phyloP scores from a whole-genome alignment of 2,888 invertebrate species.

The Agrypnus murinus region DNA sequence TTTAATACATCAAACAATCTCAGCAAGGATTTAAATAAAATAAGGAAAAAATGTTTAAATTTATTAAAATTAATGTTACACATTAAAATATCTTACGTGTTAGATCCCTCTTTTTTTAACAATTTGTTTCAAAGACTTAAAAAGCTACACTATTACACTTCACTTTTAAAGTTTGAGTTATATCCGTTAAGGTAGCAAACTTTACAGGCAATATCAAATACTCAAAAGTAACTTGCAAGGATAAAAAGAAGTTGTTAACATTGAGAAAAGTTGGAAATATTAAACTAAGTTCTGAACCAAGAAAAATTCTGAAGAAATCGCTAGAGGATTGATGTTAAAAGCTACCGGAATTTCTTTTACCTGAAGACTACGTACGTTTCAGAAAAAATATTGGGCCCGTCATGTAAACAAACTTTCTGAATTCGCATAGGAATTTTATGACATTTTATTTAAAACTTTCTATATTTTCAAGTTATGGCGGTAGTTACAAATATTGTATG shows the following conservation, averaged over 20 bases:
- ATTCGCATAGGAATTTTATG: constrained; percentile 26
- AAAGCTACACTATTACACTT: too few species aligned
- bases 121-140: too few species aligned
- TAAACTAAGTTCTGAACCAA: constrained; percentile 19
- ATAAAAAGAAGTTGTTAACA: background rate
- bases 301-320: constrained; percentile 14
- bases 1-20: too few species aligned
- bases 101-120: too few species aligned
- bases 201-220: background rate
- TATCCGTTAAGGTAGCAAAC: too few species aligned
- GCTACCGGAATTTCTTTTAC: constrained; percentile 17
- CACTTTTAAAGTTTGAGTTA: too few species aligned
- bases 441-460: constrained; percentile 33
- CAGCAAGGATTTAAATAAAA: too few species aligned
- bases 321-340: constrained; percentile 29
- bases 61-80: too few species aligned
- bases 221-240: constrained; percentile 3
- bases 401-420: constrained; percentile 33
- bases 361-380: constrained; percentile 1
- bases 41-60: too few species aligned
- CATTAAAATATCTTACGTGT: too few species aligned
- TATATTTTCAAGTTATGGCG: background rate
- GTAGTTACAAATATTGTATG: background rate
- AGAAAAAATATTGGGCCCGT: constrained; percentile 26
- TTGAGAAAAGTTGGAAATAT: constrained; percentile 19